Percentiles rank a stretch among this genome's conserved stretches.
These are phyloP conservation scores for Morus bassanus DNA, from an alignment of 2,797 vertebrate species.

Conservation along the genomic window DNA sequence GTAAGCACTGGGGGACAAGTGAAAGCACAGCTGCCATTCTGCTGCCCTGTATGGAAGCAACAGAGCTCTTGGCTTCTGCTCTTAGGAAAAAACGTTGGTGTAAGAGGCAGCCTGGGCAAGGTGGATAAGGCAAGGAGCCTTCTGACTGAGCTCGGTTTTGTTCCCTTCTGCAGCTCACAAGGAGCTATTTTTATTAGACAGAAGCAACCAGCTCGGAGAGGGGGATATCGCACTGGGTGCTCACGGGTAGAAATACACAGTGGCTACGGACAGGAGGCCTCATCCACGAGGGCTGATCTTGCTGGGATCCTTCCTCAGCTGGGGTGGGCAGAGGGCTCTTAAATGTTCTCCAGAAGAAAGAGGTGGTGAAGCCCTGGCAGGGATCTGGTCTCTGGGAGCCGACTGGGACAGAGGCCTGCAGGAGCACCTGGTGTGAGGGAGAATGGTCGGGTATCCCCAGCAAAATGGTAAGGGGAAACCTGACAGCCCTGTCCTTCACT, in stretches of 20 bases:
- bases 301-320: not conserved
- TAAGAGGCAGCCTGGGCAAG: not conserved
- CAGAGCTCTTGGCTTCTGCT: not conserved
- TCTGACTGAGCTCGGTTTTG: not conserved
- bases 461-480: rapidly evolving
- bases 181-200: not conserved
- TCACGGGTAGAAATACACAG: not conserved
- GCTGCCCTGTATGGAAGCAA: not conserved
- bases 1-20: conserved; percentile 49
- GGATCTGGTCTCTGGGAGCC: not conserved
- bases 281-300: not conserved
- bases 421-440: not conserved
- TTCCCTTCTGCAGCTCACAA: not conserved
- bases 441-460: not conserved
- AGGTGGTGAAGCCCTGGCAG: not conserved
- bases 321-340: not conserved
- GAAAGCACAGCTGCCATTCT: not conserved
- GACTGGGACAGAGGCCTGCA: not conserved
- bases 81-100: rapidly evolving
- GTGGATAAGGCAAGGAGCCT: not conserved
- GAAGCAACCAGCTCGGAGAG: not conserved
- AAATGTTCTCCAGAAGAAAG: not conserved
- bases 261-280: not conserved
- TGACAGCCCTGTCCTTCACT: not conserved
- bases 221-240: not conserved